Evolutionary conservation across 2,888 invertebrate species (phyloP).

Genomic region (Volucella zonaria): DNA sequence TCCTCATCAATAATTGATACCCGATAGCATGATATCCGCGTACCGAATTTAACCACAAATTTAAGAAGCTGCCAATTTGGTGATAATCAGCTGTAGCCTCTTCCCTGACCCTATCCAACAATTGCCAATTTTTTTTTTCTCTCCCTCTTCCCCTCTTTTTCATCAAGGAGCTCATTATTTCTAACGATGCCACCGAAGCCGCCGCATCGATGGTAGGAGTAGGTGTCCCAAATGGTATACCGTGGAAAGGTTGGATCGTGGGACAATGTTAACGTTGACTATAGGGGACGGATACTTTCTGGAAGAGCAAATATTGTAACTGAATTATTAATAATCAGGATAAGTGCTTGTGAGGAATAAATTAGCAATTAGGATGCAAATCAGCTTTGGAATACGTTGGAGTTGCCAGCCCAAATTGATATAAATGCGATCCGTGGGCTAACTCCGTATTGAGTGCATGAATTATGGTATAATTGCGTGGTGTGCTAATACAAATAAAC

Average conservation of each 20-base stretch:
- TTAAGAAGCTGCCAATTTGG: conserved; percentile 23
- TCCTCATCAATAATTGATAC: conserved; percentile 54
- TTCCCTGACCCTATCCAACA: neutral
- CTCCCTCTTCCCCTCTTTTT: neutral
- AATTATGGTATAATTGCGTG: conserved; percentile 1
- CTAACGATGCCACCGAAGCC: neutral
- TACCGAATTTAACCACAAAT: conserved; percentile 2
- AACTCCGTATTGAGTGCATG: neutral
- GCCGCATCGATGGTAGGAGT: no score
- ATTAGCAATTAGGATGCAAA: conserved; percentile 71
- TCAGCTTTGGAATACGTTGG: conserved; percentile 38
- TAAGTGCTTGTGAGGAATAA: conserved; percentile 55
- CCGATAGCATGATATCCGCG: conserved; percentile 22
- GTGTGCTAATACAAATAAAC: neutral
- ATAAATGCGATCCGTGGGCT: neutral
- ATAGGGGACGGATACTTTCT: conserved; percentile 30
- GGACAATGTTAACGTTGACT: neutral
- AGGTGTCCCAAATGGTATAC: no score
- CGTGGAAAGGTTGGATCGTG: no score
- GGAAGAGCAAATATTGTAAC: conserved; percentile 38
- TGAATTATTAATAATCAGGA: conserved; percentile 64
- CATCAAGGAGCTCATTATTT: conserved; percentile 18
- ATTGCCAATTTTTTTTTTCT: no score
- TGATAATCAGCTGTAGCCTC: conserved; percentile 5
- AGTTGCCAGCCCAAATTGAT: conserved; percentile 19